Percentiles rank a stretch among this genome's conserved stretches.
phyloP scores from a whole-genome alignment of 2,113 vertebrate species.

The Lucifuga dentata region DNA sequence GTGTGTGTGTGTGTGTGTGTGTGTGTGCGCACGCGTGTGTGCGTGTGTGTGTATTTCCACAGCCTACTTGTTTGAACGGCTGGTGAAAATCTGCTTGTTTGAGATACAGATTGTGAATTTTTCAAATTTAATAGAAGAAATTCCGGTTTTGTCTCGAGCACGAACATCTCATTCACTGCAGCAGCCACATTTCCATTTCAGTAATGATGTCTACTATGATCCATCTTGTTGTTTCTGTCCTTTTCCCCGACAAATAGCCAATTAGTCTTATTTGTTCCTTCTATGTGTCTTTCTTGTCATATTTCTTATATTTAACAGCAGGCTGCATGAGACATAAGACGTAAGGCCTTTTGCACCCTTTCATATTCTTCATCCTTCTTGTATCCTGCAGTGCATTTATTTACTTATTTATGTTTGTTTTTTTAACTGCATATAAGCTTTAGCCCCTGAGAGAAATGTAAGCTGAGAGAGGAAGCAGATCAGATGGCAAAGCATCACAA shows the following conservation, averaged over 20 bases:
- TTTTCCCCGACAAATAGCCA: constrained; percentile 1
- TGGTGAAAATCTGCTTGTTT: constrained; percentile 36
- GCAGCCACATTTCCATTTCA: constrained; percentile 23
- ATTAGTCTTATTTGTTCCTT: constrained; percentile 7
- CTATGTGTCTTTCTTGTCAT: neutral
- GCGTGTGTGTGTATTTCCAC: no score
- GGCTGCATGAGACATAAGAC: neutral
- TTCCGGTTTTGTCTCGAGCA: constrained; percentile 7
- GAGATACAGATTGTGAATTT: constrained; percentile 29
- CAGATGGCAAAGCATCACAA: constrained; percentile 31
- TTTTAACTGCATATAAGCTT: constrained; percentile 30
- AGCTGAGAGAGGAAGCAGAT: constrained; percentile 17
- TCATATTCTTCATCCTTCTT: constrained; percentile 1
- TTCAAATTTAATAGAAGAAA: constrained; percentile 25
- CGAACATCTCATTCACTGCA: constrained; percentile 17
- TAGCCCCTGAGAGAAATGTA: no score
- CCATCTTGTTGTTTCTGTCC: neutral
- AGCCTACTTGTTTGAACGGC: neutral
- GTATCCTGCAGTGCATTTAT: constrained; percentile 10
- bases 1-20: neutral
- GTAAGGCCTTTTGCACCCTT: neutral
- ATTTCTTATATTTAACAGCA: constrained; percentile 12
- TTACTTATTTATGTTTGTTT: constrained; percentile 17
- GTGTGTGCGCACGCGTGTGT: neutral
- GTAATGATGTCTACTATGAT: neutral